These are phyloP conservation scores for Tretioscincus oriximinensis DNA, from an alignment of 2,113 vertebrate species.

Conservation along the genomic window DNA sequence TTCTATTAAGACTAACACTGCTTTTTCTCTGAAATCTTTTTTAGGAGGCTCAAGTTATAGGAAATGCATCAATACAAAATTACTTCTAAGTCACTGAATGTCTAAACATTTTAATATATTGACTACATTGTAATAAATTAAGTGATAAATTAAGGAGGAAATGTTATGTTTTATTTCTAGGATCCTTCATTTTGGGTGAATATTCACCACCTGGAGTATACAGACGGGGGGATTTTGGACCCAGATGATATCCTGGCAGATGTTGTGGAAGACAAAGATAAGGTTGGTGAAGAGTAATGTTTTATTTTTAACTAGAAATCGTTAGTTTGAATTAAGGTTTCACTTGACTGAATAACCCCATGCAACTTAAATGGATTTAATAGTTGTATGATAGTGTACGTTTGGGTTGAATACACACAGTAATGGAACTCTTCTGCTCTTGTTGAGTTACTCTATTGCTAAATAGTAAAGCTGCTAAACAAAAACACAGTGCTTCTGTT, in stretches of 20 bases:
- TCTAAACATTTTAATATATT: background rate
- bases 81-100: no score
- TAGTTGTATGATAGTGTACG: background rate
- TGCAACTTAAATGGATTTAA: slow-evolving; percentile 2
- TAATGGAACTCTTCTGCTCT: background rate
- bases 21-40: no score
- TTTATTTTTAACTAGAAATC: slow-evolving; percentile 21
- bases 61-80: no score
- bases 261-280: slow-evolving; percentile 96
- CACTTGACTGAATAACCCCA: background rate
- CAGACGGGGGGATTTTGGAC: slow-evolving; percentile 95
- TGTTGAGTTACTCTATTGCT: background rate
- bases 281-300: slow-evolving; percentile 75
- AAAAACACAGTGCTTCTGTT: background rate
- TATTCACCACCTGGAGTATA: slow-evolving; percentile 95
- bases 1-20: no score
- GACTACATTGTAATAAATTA: background rate
- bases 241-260: slow-evolving; percentile 95
- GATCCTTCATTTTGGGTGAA: slow-evolving; percentile 89
- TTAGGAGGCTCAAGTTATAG: no score
- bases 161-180: slow-evolving; percentile 62
- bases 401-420: background rate
- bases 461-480: background rate
- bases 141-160: slow-evolving; percentile 1
- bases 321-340: slow-evolving; percentile 23